Evolutionary conservation across 1,140 invertebrate genomes (phyloP), one percentile per base, ranked within the genome.

Genomic region (Melitaea cinxia): DNA sequence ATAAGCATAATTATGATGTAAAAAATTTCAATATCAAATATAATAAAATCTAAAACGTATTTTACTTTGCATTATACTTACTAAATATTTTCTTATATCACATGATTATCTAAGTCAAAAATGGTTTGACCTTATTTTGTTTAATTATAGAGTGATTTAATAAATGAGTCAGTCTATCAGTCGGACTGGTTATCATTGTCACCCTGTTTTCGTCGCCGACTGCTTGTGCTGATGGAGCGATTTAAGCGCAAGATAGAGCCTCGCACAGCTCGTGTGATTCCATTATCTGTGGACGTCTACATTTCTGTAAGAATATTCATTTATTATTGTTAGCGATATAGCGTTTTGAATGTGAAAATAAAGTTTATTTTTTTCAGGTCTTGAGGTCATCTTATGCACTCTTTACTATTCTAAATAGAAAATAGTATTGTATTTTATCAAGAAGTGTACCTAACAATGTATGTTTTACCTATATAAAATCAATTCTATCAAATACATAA

Each of bases 261-360:
- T 7, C 65, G 77, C 15, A 76, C 70, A 9, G 85, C 82, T 3
- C 76, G 75, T 62, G 68, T 88, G 21, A 73, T 88, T 4, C 78
- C 83, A 0, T 73, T 85, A 70, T 85, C 85, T 15, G 56, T 88
- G 61, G 77, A 83, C 2, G 85, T 83, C 12, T 88, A 81, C 57
- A 85, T 88, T 19, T 53, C 72, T 53, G 85, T 88, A 60, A 69
- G 66, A 42, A 39, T 47, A 45, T 21, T n/a, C 19, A 45, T 21
- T 45, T 35, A 35, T 35, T 4, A 35, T 2, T 35, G 33, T n/a
- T n/a, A n/a, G n/a, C n/a, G n/a, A n/a, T n/a, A n/a, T n/a, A n/a
- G 2, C 0, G 14, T 37, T 14, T 37, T 4, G 35, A 30, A 37
- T 10, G n/a, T 14, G 12, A n/a, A 37, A n/a, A 37, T 23, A 33